Percentiles rank a stretch among this genome's conserved stretches.
phyloP scores from a whole-genome alignment of 1,140 invertebrate species.

The Drosophila bocqueti region DNA sequence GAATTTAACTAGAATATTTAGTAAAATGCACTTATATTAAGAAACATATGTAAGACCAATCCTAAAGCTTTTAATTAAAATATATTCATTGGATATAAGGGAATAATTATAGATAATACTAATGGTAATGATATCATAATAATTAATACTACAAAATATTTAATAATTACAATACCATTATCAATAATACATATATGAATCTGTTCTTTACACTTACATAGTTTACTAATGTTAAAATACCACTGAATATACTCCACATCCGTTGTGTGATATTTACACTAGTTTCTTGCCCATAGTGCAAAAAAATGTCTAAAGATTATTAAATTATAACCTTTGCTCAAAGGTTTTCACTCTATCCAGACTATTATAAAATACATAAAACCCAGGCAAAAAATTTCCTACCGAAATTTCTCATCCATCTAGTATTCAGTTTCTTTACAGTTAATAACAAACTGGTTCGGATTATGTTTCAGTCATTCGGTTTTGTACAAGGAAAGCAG shows the following conservation, averaged over 20 bases:
- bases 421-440: conserved; percentile 20
- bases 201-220: no score
- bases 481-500: conserved; percentile 27
- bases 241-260: not conserved
- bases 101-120: no score
- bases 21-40: not conserved
- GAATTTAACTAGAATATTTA: not conserved
- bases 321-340: no score
- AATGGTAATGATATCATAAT: no score
- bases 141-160: no score
- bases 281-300: not conserved
- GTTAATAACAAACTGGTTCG: conserved; percentile 4
- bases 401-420: conserved; percentile 4
- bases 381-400: not conserved
- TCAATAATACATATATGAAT: no score
- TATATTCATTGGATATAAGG: not conserved
- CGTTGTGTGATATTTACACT: not conserved
- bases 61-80: not conserved
- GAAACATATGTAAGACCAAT: no score
- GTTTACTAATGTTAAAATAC: not conserved
- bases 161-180: no score
- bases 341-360: not conserved
- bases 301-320: no score
- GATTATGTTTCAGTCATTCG: conserved; percentile 30
- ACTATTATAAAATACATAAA: no score